These are phyloP conservation scores for Horisme vitalbata DNA, from an alignment of 2,888 invertebrate species.

Conservation along the genomic window DNA sequence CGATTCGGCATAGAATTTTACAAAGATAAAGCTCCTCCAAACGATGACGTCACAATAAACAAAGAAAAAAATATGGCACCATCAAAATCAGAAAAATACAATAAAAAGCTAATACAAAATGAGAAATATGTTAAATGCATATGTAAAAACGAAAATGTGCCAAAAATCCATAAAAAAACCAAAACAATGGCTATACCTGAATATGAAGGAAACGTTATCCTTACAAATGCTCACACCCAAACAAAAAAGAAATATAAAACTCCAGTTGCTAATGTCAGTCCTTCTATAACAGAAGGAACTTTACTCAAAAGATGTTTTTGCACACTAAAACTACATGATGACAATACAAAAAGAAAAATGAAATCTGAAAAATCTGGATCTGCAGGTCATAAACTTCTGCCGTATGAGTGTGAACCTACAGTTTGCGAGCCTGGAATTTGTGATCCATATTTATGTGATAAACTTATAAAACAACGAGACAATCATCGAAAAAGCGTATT, in stretches of 20 bases:
- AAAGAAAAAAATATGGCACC: neutral
- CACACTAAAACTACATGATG: constrained; percentile 21
- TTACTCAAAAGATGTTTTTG: constrained; percentile 11
- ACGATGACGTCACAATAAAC: neutral
- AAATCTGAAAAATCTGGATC: too few relatives aligned
- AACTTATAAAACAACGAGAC: constrained; percentile 10
- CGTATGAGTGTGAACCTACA: constrained; percentile 44
- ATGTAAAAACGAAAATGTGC: neutral
- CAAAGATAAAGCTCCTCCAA: constrained; percentile 26
- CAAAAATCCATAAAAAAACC: neutral
- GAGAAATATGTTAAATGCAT: too few relatives aligned
- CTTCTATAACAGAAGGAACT: constrained; percentile 1
- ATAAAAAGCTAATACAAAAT: constrained; percentile 2
- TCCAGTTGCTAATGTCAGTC: neutral
- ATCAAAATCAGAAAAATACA: constrained; percentile 1
- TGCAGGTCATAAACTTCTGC: constrained; percentile 19
- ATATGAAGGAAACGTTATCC: neutral
- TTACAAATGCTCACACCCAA: constrained; percentile 3
- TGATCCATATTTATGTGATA: constrained; percentile 37
- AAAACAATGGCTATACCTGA: constrained; percentile 1
- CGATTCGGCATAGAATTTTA: constrained; percentile 43
- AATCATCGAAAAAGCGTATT: too few relatives aligned
- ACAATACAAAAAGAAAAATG: constrained; percentile 14
- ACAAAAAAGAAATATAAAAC: constrained; percentile 2
- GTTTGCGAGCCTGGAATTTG: constrained; percentile 41